Evolutionary conservation across 2,888 invertebrate species (phyloP).

Genomic region (Pollenia amentaria): DNA sequence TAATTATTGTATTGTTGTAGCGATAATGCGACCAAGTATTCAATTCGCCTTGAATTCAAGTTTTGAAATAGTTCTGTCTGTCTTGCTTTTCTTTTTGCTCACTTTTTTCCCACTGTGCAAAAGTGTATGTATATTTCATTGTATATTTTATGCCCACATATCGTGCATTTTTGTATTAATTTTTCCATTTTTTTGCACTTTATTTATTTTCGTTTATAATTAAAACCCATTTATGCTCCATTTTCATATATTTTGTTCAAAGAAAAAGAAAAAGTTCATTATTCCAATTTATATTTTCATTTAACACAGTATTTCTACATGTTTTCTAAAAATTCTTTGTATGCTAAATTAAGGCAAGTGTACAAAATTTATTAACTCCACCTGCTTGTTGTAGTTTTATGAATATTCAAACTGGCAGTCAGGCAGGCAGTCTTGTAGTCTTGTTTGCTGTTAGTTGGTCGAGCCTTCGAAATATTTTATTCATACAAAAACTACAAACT

Average conservation of each 20-base stretch:
- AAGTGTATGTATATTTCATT: not conserved
- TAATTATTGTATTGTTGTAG: too few relatives aligned
- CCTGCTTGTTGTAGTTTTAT: conserved; percentile 62
- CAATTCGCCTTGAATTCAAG: not conserved
- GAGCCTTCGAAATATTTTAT: conserved; percentile 42
- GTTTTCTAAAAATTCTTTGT: conserved; percentile 13
- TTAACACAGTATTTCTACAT: conserved; percentile 32
- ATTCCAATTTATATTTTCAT: conserved; percentile 62
- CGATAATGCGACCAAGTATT: too few relatives aligned
- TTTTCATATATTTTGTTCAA: conserved; percentile 34
- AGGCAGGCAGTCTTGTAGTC: not conserved
- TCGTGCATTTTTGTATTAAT: conserved; percentile 9
- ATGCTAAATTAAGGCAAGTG: conserved; percentile 58
- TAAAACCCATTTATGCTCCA: conserved; percentile 66
- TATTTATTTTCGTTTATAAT: conserved; percentile 52
- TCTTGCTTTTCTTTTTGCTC: not conserved
- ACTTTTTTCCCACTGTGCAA: not conserved
- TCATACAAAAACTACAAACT: not conserved
- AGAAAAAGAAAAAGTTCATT: conserved; percentile 47
- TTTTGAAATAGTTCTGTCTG: not conserved
- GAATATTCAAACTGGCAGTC: conserved; percentile 32
- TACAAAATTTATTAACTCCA: conserved; percentile 67
- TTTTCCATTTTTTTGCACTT: conserved; percentile 5
- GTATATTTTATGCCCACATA: conserved; percentile 44
- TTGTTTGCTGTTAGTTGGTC: conserved; percentile 3